Evolutionary conservation across 2,888 invertebrate species (phyloP).

Genomic region (Drosophila bunnanda): DNA sequence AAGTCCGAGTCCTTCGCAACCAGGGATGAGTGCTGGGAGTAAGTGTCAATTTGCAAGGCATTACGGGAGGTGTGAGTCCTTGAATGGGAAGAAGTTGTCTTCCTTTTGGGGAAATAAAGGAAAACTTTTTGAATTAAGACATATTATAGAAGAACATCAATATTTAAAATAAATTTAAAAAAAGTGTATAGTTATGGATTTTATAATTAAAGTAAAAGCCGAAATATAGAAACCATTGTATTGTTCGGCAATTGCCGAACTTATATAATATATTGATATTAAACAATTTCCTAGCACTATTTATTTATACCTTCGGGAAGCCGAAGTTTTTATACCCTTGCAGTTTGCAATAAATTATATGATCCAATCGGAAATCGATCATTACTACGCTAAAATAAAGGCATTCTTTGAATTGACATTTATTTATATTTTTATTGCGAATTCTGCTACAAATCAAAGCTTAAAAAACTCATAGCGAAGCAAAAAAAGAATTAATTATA

Average conservation of each 20-base stretch:
- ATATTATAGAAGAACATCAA: too few species aligned
- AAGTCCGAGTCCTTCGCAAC: constrained; percentile 2
- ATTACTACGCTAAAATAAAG: too few species aligned
- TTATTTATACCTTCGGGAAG: too few species aligned
- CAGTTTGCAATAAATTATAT: too few species aligned
- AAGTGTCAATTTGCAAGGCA: constrained; percentile 79
- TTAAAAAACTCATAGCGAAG: too few species aligned
- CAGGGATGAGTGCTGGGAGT: constrained; percentile 10
- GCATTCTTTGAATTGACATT: too few species aligned
- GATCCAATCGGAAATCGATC: too few species aligned
- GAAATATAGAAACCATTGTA: background rate
- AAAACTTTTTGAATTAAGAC: background rate
- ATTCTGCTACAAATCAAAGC: too few species aligned
- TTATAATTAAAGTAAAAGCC: background rate
- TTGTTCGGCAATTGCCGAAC: background rate
- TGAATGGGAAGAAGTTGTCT: background rate
- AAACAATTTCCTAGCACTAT: too few species aligned
- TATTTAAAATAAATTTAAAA: background rate
- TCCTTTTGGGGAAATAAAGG: background rate
- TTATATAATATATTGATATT: background rate
- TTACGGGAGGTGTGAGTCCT: constrained; percentile 46
- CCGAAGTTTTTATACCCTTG: too few species aligned
- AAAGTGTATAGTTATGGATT: background rate
- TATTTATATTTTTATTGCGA: too few species aligned
- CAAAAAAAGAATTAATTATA: too few species aligned